These are phyloP conservation scores for Conus betulinus DNA, from an alignment of 1,140 invertebrate species.

Conservation along the genomic window DNA sequence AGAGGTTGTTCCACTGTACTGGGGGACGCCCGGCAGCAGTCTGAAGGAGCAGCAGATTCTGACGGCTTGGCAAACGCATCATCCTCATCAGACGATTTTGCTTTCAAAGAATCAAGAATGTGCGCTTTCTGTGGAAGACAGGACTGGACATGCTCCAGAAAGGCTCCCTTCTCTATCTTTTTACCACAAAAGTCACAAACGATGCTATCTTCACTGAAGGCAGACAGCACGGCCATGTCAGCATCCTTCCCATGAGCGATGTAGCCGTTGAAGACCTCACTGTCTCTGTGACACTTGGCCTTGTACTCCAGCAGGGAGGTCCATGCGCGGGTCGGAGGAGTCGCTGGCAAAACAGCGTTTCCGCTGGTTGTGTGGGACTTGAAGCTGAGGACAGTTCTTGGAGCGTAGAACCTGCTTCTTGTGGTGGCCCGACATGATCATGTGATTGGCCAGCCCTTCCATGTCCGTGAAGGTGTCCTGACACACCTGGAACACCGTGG, in stretches of 20 bases:
- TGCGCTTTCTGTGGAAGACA: conserved; percentile 75
- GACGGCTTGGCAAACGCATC: not conserved
- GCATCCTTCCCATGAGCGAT: not conserved
- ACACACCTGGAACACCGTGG: conserved; percentile 81
- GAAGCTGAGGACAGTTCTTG: not conserved
- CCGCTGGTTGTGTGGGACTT: conserved; percentile 46
- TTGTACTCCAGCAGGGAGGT: conserved; percentile 60
- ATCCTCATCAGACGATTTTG: conserved; percentile 80
- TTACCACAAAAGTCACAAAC: conserved; percentile 97
- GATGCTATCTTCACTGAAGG: conserved; percentile 72
- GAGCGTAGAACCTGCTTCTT: conserved; percentile 89
- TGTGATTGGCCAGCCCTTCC: conserved; percentile 97
- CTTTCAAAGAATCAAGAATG: conserved; percentile 69
- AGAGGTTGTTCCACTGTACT: conserved; percentile 14
- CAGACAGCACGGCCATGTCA: not conserved
- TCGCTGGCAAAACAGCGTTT: conserved; percentile 60
- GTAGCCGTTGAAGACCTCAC: not conserved
- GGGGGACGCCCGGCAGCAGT: not conserved
- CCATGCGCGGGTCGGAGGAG: conserved; percentile 49
- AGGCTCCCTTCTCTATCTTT: conserved; percentile 93
- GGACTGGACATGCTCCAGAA: conserved; percentile 91
- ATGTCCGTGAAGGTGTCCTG: conserved; percentile 95
- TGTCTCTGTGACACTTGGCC: conserved; percentile 43
- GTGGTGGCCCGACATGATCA: conserved; percentile 99
- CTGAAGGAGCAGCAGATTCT: not conserved